These are phyloP conservation scores for Sebastes steindachneri DNA, from an alignment of 2,797 vertebrate species.

Conservation along the genomic window DNA sequence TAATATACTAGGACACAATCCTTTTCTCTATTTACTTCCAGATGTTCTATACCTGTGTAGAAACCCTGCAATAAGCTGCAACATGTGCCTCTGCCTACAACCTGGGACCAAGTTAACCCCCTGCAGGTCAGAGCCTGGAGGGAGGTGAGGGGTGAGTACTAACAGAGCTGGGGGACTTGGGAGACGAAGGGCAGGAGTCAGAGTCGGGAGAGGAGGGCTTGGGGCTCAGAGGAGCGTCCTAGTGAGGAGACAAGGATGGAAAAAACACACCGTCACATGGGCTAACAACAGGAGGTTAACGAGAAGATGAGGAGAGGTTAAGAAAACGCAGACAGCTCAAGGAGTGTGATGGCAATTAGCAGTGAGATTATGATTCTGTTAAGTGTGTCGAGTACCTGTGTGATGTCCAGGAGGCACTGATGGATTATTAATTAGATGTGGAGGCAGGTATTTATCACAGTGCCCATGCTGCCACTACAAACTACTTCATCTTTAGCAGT, in stretches of 20 bases:
- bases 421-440: constrained; percentile 15
- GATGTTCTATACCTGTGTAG: constrained; percentile 23
- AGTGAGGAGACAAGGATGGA: constrained; percentile 64
- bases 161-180: constrained; percentile 92
- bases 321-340: constrained; percentile 5
- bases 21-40: neutral
- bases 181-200: constrained; percentile 92
- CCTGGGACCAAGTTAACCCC: neutral
- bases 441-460: neutral
- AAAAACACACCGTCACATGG: constrained; percentile 34
- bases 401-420: neutral
- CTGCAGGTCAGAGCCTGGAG: neutral
- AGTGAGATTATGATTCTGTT: constrained; percentile 11
- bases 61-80: constrained; percentile 31
- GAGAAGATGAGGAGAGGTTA: constrained; percentile 40
- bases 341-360: constrained; percentile 42
- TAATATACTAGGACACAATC: neutral
- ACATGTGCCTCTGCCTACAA: neutral
- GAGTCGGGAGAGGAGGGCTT: constrained; percentile 89
- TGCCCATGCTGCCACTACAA: constrained; percentile 6
- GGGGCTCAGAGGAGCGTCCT: constrained; percentile 89
- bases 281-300: constrained; percentile 49
- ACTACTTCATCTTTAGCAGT: neutral
- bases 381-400: constrained; percentile 15
- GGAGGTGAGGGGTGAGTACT: constrained; percentile 80